Evolutionary conservation across 35 echinoderm and acorn worm species (phyloP), one percentile per base, ranked within the genome.

Genomic region (Heliocidaris tuberculata): DNA sequence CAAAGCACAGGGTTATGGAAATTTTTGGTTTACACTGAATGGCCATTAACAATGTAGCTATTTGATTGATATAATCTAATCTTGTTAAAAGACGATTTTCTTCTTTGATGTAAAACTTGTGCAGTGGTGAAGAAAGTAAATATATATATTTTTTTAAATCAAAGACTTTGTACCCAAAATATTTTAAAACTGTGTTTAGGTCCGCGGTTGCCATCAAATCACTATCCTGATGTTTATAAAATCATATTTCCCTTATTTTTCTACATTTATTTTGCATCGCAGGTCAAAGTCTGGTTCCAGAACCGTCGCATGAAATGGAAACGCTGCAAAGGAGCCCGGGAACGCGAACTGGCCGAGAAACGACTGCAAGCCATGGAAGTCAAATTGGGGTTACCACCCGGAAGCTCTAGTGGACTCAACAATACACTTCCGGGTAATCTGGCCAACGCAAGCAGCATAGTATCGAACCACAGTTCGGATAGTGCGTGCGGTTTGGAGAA

Each of bases 201-300:
- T 0, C 35, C 3, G 35, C 35, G 35, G 35, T 42, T 42, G 35
- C 35, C 35, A 42, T 42, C 35, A 42, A 42, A 42, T 42, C 35
- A 42, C 52, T 56, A 2, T 3, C 15, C 2, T 56, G 10, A 13
- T 56, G 2, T 29, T 0, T 2, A 5, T 78, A n/a, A n/a, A n/a
- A n/a, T n/a, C n/a, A 27, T 27, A n/a, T 78, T 27, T n/a, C 65
- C 21, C 6, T 42, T 5, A 27, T n/a, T 32, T 5, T 89, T 42
- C 13, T 16, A 17, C 15, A 24, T 35, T 92, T 86, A 87, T 49
- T 92, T 30, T 94, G 59, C 29, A 24, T 96, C 17, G 59, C 61
- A 99, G 98, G 98, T 99, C 0, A 99, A 99, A 90, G 98, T 99
- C 21, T 99, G 98, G 98, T 99, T 99, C 85, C 98, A 99, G 95